These are phyloP conservation scores for Fulmarus glacialis DNA, from an alignment of 2,113 vertebrate genomes.

Conservation along the genomic window DNA sequence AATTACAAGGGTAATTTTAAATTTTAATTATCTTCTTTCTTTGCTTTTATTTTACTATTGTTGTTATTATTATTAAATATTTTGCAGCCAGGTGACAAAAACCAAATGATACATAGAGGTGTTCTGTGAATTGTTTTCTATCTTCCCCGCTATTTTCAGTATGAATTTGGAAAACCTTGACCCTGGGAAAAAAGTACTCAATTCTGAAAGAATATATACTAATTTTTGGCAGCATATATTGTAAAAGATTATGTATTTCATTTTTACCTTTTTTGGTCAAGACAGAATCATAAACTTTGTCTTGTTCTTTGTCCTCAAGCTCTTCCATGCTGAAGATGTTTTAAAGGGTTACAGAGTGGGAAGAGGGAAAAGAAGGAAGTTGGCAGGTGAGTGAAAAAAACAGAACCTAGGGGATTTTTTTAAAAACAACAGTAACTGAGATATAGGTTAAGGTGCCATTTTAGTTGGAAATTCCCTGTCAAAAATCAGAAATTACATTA, in stretches of 20 bases:
- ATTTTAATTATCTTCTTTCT: neutral
- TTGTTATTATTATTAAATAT: neutral
- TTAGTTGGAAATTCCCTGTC: neutral
- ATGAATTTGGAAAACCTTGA: neutral
- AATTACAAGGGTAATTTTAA: neutral
- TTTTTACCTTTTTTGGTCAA: neutral
- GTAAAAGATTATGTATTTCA: neutral
- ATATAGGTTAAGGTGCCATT: neutral
- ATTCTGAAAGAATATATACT: neutral
- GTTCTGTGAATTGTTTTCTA: neutral
- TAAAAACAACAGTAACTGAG: neutral
- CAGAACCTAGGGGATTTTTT: rapidly evolving
- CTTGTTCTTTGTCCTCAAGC: neutral
- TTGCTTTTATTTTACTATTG: neutral
- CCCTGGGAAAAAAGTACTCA: neutral
- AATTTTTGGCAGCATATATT: neutral
- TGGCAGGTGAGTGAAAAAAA: neutral
- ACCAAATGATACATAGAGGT: neutral
- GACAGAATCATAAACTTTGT: neutral
- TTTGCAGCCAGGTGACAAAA: neutral
- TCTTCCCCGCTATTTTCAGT: neutral
- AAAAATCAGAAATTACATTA: neutral
- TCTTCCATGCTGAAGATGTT: neutral
- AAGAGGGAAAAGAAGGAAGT: neutral
- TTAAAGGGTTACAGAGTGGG: neutral